A percentile compares a stretch with the other conserved stretches of the same genome.
phyloP scores from a whole-genome alignment of 2,797 vertebrate genomes.

The Clarias fuscus region DNA sequence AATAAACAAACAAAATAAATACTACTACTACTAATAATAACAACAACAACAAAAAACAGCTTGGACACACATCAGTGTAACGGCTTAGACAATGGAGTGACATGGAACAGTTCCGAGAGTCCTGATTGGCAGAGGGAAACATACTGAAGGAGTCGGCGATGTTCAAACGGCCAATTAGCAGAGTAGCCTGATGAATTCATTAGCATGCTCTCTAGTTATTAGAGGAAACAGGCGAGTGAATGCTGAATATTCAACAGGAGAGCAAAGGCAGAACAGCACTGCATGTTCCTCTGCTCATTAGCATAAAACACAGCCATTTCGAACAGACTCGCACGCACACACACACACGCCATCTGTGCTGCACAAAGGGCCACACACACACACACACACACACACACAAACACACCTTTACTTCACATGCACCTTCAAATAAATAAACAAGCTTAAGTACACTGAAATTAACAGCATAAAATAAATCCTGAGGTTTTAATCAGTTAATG shows the following conservation, averaged over 20 bases:
- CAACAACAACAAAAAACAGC: not conserved
- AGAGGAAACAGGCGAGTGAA: slow-evolving; percentile 65
- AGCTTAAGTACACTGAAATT: not conserved
- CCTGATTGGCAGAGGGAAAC: slow-evolving; percentile 52
- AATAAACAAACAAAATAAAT: not conserved
- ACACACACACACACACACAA: slow-evolving; percentile 23
- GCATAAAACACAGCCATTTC: slow-evolving; percentile 46
- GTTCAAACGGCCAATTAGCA: slow-evolving; percentile 69
- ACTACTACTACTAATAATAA: not conserved
- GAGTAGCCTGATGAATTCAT: slow-evolving; percentile 67
- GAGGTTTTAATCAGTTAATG: not conserved
- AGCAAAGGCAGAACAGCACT: slow-evolving; percentile 49
- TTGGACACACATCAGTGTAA: slow-evolving; percentile 44
- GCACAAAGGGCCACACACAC: slow-evolving; percentile 38
- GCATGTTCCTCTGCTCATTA: slow-evolving; percentile 53
- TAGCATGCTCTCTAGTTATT: slow-evolving; percentile 68
- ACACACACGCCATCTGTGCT: slow-evolving; percentile 48
- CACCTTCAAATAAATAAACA: slow-evolving; percentile 35
- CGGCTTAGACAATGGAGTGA: slow-evolving; percentile 35
- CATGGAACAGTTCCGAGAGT: slow-evolving; percentile 27
- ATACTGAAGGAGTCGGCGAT: slow-evolving; percentile 48
- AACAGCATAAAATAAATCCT: not conserved
- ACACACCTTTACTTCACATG: slow-evolving; percentile 24
- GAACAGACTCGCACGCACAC: slow-evolving; percentile 28
- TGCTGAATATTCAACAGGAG: slow-evolving; percentile 71